phyloP scores from a whole-genome alignment of 1,140 invertebrate species.

The Apocrypta bakeri region DNA sequence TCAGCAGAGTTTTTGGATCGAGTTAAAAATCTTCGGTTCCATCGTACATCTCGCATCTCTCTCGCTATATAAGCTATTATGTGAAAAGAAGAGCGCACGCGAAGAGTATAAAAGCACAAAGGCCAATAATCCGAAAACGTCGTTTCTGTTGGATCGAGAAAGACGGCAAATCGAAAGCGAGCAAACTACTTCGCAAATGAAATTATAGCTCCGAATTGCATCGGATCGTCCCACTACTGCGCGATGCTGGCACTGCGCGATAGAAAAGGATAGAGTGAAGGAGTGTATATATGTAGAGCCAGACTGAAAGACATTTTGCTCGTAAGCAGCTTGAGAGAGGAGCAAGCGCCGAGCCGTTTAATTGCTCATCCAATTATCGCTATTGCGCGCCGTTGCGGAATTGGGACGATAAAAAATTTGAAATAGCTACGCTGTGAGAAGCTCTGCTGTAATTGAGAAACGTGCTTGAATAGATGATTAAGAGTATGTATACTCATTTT shows the following conservation, averaged over 20 bases:
- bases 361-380: slow-evolving; percentile 1
- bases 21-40: too few species aligned
- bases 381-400: background rate
- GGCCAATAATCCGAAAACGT: background rate
- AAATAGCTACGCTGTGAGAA: too few species aligned
- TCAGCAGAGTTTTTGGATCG: too few species aligned
- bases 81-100: too few species aligned
- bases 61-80: background rate
- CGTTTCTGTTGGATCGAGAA: background rate
- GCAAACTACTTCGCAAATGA: background rate
- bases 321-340: background rate
- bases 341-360: background rate
- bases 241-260: background rate
- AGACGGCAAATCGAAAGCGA: background rate
- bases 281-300: background rate
- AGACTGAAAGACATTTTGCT: background rate
- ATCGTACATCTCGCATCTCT: background rate
- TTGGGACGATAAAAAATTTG: background rate
- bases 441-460: background rate
- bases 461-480: too few species aligned
- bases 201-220: background rate
- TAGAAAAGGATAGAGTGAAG: background rate
- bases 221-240: background rate
- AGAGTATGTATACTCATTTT: background rate
- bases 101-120: background rate